Evolutionary conservation across 2,888 invertebrate species (phyloP).

Genomic region (Rhabditophanes sp.): DNA sequence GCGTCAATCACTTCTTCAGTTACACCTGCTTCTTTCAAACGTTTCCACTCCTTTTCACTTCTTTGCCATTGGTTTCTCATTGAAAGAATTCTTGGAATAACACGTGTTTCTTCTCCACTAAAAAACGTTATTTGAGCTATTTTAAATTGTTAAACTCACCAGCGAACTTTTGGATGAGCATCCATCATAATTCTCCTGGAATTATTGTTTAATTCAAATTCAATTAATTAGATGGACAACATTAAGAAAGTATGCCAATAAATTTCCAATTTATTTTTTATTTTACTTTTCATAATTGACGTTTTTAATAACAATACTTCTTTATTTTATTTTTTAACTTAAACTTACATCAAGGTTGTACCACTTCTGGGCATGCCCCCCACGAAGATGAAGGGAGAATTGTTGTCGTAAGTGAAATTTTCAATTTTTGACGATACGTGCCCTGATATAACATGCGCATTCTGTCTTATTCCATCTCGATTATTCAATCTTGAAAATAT

Average conservation of each 20-base stretch:
- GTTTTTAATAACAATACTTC: no score
- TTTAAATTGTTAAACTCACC: slow-evolving; percentile 11
- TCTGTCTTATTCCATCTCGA: no score
- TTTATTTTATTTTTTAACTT: no score
- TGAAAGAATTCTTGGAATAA: slow-evolving; percentile 80
- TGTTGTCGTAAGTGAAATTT: no score
- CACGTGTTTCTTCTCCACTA: slow-evolving; percentile 54
- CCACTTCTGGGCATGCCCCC: slow-evolving; percentile 93
- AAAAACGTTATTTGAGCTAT: slow-evolving; percentile 7
- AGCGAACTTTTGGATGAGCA: slow-evolving; percentile 75
- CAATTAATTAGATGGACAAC: no score
- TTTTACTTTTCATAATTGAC: no score
- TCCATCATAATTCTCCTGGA: slow-evolving; percentile 96
- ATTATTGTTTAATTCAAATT: no score
- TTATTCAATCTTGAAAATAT: no score
- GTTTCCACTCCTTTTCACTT: slow-evolving; percentile 68
- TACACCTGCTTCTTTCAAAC: slow-evolving; percentile 81
- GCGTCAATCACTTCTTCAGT: slow-evolving; percentile 77
- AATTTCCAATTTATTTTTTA: no score
- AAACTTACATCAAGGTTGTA: slow-evolving; percentile 86
- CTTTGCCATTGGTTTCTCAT: slow-evolving; percentile 86
- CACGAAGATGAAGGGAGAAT: slow-evolving; percentile 22
- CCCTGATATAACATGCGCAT: no score
- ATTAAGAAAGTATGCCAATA: no score
- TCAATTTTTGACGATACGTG: no score